Percentiles rank a stretch among this genome's conserved stretches.
These are phyloP conservation scores for Gasterosteus nipponicus DNA, from an alignment of 2,113 vertebrate species.

Conservation along the genomic window DNA sequence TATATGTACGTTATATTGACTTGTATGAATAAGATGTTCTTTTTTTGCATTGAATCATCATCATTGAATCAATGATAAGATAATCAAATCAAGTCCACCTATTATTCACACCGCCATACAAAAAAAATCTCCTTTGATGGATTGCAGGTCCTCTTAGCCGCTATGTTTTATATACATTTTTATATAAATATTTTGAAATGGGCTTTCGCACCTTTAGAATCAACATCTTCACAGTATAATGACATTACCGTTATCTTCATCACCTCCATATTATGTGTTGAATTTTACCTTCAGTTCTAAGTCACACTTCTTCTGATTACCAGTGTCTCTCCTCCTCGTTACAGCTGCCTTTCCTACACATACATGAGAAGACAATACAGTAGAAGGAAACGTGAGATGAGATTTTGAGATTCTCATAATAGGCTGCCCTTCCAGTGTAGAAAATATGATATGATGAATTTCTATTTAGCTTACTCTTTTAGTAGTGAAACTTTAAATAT, in stretches of 20 bases:
- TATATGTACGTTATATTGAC: no score
- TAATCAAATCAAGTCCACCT: not conserved
- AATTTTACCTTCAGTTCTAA: constrained; percentile 55
- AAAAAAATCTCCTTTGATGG: not conserved
- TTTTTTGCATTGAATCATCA: no score
- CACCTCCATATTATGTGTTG: not conserved
- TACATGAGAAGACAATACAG: not conserved
- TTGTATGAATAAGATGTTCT: no score
- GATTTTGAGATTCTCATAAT: no score
- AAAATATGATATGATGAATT: no score
- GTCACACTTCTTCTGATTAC: constrained; percentile 47
- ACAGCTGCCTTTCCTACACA: constrained; percentile 22
- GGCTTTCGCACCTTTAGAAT: not conserved
- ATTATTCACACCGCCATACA: not conserved
- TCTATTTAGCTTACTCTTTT: no score
- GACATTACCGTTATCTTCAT: not conserved
- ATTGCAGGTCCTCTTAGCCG: not conserved
- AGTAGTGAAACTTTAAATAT: no score
- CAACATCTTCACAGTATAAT: not conserved
- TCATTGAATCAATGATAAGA: not conserved
- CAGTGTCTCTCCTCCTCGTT: constrained; percentile 51
- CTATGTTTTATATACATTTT: not conserved
- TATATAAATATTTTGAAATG: not conserved
- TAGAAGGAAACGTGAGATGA: no score
- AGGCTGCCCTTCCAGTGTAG: no score